Conservation (phyloP, 2,888 invertebrate species). For the Pocota personata region DNA sequence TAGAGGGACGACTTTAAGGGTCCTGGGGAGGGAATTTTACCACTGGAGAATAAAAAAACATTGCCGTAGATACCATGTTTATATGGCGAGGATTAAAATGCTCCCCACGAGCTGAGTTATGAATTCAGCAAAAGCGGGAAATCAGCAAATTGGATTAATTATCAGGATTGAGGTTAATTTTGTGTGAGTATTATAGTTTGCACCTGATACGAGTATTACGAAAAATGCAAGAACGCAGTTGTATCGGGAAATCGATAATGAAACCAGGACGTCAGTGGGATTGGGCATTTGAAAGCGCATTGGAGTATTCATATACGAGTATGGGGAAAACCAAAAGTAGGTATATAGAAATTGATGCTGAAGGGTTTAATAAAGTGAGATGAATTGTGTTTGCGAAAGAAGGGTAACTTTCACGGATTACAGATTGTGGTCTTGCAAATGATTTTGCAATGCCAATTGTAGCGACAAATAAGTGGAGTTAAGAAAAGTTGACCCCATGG, state of each 20-base stretch:
- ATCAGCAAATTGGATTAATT: conserved; percentile 65
- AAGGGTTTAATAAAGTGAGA: no score
- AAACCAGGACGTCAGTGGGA: background rate
- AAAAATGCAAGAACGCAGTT: background rate
- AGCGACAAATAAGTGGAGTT: no score
- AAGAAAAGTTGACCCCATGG: no score
- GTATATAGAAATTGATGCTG: no score
- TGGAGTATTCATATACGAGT: background rate
- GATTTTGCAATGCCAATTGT: no score
- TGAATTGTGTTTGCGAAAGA: no score
- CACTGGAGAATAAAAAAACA: background rate
- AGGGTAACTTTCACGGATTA: no score
- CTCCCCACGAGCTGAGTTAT: conserved; percentile 23
- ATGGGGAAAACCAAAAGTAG: no score
- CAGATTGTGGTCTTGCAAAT: no score
- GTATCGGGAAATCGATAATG: background rate
- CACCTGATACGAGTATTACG: conserved; percentile 30
- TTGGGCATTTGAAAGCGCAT: background rate
- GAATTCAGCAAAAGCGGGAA: conserved; percentile 42
- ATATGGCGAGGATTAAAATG: conserved; percentile 43
- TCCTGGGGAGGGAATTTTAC: background rate
- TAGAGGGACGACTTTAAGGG: background rate
- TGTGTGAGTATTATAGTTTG: conserved; percentile 42
- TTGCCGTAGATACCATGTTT: background rate
- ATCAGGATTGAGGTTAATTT: conserved; percentile 62